Percentiles rank a stretch among this genome's conserved stretches.
These are phyloP conservation scores for Chiropotes sagulatus DNA, from an alignment of 2,797 vertebrate genomes.

Conservation along the genomic window DNA sequence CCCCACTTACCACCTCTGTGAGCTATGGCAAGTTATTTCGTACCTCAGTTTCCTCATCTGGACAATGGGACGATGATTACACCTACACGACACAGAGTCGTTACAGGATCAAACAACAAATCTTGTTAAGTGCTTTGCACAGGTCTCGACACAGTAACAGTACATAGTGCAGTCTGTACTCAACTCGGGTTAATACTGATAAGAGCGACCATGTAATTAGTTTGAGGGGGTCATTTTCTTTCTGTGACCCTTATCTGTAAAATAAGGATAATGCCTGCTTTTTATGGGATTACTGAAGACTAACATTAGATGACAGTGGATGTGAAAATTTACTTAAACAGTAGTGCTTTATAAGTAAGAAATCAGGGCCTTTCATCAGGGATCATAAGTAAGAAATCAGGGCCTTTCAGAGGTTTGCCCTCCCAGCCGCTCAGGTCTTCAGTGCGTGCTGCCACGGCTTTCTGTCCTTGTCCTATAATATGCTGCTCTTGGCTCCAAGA, in stretches of 20 bases:
- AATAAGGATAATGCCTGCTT: background rate
- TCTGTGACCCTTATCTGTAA: background rate
- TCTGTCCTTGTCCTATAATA: background rate
- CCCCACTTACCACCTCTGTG: background rate
- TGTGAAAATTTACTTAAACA: background rate
- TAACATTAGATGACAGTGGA: background rate
- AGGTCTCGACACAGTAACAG: background rate
- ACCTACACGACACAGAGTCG: background rate
- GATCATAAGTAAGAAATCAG: background rate
- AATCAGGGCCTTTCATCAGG: background rate
- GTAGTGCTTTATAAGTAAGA: background rate
- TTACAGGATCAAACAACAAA: background rate
- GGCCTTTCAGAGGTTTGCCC: background rate
- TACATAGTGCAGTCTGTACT: background rate
- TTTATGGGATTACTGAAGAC: background rate
- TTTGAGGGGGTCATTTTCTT: background rate
- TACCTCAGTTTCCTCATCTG: background rate
- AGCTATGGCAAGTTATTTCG: background rate
- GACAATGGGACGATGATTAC: background rate
- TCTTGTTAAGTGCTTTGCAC: background rate
- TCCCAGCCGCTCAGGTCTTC: background rate
- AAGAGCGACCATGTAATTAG: background rate
- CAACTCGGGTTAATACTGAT: background rate
- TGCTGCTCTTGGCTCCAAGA: background rate
- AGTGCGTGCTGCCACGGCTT: fast-evolving